These are phyloP conservation scores for Ichneumon xanthorius DNA, from an alignment of 2,888 invertebrate species.

Conservation along the genomic window DNA sequence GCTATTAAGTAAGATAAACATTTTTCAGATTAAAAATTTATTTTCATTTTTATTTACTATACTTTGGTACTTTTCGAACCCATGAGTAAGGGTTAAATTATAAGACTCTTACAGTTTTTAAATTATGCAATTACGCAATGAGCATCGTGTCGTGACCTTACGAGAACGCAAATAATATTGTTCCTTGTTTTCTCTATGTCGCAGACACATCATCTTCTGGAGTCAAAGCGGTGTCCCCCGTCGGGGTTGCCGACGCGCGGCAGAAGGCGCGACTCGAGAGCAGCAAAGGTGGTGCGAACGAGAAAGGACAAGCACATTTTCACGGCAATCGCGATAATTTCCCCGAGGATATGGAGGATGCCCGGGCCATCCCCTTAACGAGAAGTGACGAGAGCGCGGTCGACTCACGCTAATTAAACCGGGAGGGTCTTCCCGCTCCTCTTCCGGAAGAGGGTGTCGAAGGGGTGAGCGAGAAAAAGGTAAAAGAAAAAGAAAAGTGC, in stretches of 20 bases:
- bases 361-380: constrained; percentile 30
- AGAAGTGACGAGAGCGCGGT: constrained; percentile 43
- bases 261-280: constrained; percentile 34
- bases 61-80: neutral
- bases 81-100: neutral
- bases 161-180: neutral
- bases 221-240: neutral
- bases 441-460: constrained; percentile 19
- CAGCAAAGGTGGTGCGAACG: constrained; percentile 25
- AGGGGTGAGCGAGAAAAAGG: constrained; percentile 54
- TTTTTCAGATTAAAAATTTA: neutral
- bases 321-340: constrained; percentile 74
- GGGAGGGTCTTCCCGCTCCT: constrained; percentile 46
- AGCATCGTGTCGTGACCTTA: neutral
- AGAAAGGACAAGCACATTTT: constrained; percentile 67
- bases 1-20: neutral
- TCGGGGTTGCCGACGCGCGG: constrained; percentile 4
- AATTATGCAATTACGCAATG: neutral
- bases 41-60: neutral
- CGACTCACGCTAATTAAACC: constrained; percentile 74
- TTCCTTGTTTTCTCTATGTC: neutral
- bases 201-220: constrained; percentile 10
- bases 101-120: neutral
- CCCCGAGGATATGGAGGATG: constrained; percentile 71
- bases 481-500: constrained; percentile 61